Evolutionary conservation across 1,140 invertebrate species (phyloP), one percentile per base, ranked within the genome.

Genomic region (Achatina immaculata): DNA sequence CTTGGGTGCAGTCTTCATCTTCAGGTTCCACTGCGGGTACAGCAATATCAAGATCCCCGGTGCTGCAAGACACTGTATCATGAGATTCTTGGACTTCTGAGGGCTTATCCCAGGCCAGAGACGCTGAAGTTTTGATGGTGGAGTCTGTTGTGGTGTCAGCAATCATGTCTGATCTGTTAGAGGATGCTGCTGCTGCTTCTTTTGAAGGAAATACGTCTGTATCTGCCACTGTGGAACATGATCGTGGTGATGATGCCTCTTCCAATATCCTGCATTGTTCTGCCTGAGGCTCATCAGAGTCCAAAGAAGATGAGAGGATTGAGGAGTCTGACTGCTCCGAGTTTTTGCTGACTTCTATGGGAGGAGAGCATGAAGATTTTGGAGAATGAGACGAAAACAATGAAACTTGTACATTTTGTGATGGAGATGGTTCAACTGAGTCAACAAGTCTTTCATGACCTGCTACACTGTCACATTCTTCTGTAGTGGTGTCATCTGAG

Each of bases 381-480:
- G 68, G 31, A 24, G 36, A 43, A 42, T 4, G 31, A 19, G 36
- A 43, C 11, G 68, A n/a, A 2, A 19, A 4, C n/a, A n/a, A n/a
- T n/a, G n/a, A n/a, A n/a, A n/a, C n/a, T n/a, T n/a, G n/a, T n/a
- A n/a, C n/a, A n/a, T n/a, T n/a, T 31, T 28, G 58, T 62, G 28
- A 31, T 40, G 43, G 24, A 6, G 40, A n/a, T 74, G 43, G 43
- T 3, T 76, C 74, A 3, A 76, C 74, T 2, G 74, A 76, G 28
- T 65, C 74, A 42, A 76, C 74, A 19, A 76, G 55, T 62, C 74
- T 76, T 43, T 76, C 74, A 14, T 62, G 74, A 40, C 48, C 74
- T 34, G 74, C 36, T 11, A 76, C 74, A 76, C 74, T 76, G 74
- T 76, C 51, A 28, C 34, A 40, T n/a, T 38, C 74, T 21, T 24